Conservation (phyloP, 1,140 invertebrate species). For the Leptopilina boulardi region DNA sequence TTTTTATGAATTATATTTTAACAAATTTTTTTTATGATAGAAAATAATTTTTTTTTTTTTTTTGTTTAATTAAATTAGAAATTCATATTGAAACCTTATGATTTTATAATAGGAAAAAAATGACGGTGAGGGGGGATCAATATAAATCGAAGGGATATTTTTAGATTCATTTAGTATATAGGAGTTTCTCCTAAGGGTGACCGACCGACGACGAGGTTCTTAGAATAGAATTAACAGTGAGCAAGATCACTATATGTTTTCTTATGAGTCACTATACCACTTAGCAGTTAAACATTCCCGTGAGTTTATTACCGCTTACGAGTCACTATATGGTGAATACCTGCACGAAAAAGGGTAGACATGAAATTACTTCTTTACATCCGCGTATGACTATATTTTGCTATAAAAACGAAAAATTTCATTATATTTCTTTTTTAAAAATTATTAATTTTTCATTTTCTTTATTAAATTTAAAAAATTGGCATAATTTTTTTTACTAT, state of each 20-base stretch:
- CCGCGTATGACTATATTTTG: not conserved
- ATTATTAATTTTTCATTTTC: too few species aligned
- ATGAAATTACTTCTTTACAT: not conserved
- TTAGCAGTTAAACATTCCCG: constrained; percentile 25
- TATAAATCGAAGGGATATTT: not conserved
- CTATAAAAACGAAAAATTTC: too few species aligned
- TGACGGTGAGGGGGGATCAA: not conserved
- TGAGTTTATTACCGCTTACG: constrained; percentile 12
- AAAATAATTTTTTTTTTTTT: too few species aligned
- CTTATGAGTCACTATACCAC: constrained; percentile 12
- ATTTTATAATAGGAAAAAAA: not conserved
- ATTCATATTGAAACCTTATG: too few species aligned
- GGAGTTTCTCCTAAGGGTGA: constrained; percentile 20
- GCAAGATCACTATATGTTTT: constrained; percentile 13
- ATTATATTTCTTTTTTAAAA: too few species aligned
- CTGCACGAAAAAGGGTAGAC: not conserved
- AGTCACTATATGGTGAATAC: not conserved
- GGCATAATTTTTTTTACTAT: too few species aligned
- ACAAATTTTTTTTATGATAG: too few species aligned
- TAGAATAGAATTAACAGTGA: constrained; percentile 14
- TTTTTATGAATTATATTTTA: too few species aligned
- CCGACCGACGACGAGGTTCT: constrained; percentile 7
- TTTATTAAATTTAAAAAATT: too few species aligned
- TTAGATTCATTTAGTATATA: not conserved
- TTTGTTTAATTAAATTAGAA: too few species aligned